phyloP scores from a whole-genome alignment of 2,888 invertebrate genomes.

The Synergus laeviventris region DNA sequence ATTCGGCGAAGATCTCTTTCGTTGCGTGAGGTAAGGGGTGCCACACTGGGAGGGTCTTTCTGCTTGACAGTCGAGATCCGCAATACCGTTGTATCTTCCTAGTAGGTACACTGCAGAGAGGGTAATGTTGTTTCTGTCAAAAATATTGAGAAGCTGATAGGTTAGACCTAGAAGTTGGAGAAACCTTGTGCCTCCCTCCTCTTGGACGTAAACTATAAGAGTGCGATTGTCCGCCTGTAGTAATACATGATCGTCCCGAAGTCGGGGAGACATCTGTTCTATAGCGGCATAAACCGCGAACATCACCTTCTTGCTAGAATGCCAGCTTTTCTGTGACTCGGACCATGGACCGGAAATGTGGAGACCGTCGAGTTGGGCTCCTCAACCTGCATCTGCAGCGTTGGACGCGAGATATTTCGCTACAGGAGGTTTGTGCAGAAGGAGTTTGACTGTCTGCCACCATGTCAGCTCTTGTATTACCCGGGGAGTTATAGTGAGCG shows the following conservation, averaged over 20 bases:
- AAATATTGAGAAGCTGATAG: conserved; percentile 39
- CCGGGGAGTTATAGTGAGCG: neutral
- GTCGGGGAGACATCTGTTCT: neutral
- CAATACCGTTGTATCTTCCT: conserved; percentile 62
- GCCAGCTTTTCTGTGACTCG: conserved; percentile 30
- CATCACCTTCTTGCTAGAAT: conserved; percentile 50
- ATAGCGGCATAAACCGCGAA: conserved; percentile 47
- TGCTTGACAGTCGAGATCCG: conserved; percentile 58
- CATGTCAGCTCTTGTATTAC: neutral
- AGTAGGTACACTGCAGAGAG: conserved; percentile 58
- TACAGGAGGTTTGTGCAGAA: neutral
- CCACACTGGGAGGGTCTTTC: conserved; percentile 47
- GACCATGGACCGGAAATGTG: neutral
- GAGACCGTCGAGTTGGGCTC: neutral
- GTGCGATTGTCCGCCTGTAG: conserved; percentile 50
- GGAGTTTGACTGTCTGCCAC: neutral
- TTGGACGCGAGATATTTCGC: too few relatives aligned
- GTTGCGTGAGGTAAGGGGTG: conserved; percentile 46
- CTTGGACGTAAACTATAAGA: conserved; percentile 48
- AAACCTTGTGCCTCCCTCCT: conserved; percentile 49
- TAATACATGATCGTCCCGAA: conserved; percentile 44
- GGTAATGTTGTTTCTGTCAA: conserved; percentile 49
- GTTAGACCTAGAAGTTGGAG: conserved; percentile 44
- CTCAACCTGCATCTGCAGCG: neutral
- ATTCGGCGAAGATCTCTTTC: conserved; percentile 46